Evolutionary conservation across 2,888 invertebrate species (phyloP).

Genomic region (Heteromurus nitidus): DNA sequence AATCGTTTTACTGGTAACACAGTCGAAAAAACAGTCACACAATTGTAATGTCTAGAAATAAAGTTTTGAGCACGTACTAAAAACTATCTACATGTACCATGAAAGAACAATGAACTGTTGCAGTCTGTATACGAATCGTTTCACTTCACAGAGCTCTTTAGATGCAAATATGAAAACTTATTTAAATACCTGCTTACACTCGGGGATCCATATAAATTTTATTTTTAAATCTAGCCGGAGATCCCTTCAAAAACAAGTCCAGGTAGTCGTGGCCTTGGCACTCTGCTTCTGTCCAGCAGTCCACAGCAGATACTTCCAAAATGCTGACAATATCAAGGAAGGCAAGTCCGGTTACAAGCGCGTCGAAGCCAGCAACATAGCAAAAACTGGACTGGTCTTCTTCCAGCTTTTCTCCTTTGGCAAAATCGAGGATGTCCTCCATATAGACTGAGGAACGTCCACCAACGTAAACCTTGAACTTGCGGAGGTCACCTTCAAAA

Average conservation of each 20-base stretch:
- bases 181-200: no score
- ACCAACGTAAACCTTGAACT: slow-evolving; percentile 10
- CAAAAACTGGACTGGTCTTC: slow-evolving; percentile 36
- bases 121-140: no score
- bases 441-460: slow-evolving; percentile 14
- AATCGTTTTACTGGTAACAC: no score
- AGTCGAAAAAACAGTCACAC: no score
- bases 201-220: slow-evolving; percentile 22
- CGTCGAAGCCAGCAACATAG: slow-evolving; percentile 64
- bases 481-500: background rate
- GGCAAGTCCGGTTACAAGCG: slow-evolving; percentile 40
- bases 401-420: slow-evolving; percentile 25
- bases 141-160: no score
- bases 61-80: no score
- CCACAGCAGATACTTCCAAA: background rate
- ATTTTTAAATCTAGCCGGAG: slow-evolving; percentile 10
- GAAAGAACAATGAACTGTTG: no score
- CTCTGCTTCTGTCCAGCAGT: background rate
- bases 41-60: no score
- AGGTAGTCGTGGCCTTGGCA: background rate
- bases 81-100: no score
- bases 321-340: slow-evolving; percentile 44
- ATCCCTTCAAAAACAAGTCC: slow-evolving; percentile 19
- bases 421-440: slow-evolving; percentile 41
- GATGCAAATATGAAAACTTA: no score